Evolutionary conservation across 2,888 invertebrate genomes (phyloP).

Genomic region (Drosophila seclusa): DNA sequence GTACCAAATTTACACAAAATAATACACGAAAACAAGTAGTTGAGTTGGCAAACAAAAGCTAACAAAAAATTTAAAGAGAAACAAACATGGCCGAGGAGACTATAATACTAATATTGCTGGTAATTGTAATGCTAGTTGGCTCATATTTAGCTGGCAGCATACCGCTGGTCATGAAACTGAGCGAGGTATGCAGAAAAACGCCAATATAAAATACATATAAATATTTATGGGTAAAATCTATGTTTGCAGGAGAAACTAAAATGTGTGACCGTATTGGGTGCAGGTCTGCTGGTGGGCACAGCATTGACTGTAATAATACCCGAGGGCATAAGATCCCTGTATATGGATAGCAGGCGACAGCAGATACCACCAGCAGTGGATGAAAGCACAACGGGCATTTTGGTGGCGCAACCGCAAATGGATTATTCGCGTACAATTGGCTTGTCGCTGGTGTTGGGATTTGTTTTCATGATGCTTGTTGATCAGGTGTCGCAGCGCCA

Average conservation of each 20-base stretch:
- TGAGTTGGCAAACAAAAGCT: conserved; percentile 54
- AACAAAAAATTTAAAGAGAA: not conserved
- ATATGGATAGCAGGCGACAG: conserved; percentile 83
- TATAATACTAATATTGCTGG: conserved; percentile 92
- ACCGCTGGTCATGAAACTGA: conserved; percentile 96
- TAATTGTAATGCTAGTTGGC: conserved; percentile 97
- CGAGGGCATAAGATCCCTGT: conserved; percentile 96
- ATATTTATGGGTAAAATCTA: not conserved
- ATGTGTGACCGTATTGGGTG: conserved; percentile 97
- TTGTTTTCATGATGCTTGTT: conserved; percentile 98
- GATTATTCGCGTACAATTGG: conserved; percentile 89
- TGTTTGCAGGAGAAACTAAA: conserved; percentile 94
- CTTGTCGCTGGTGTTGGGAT: conserved; percentile 95
- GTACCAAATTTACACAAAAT: conserved; percentile 7
- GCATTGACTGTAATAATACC: conserved; percentile 99
- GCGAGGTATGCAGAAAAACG: conserved; percentile 89
- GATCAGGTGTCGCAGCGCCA: conserved; percentile 91
- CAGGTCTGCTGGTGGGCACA: conserved; percentile 98
- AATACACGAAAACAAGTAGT: conserved; percentile 24
- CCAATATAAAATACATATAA: not conserved
- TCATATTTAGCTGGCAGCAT: conserved; percentile 98
- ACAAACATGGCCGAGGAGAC: conserved; percentile 88
- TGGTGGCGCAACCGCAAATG: conserved; percentile 29
- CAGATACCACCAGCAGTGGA: not conserved
- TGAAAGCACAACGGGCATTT: not conserved